Base-by-base conservation (phyloP, 2,888 invertebrate genomes). In the Drosophila niveifrons region DNA sequence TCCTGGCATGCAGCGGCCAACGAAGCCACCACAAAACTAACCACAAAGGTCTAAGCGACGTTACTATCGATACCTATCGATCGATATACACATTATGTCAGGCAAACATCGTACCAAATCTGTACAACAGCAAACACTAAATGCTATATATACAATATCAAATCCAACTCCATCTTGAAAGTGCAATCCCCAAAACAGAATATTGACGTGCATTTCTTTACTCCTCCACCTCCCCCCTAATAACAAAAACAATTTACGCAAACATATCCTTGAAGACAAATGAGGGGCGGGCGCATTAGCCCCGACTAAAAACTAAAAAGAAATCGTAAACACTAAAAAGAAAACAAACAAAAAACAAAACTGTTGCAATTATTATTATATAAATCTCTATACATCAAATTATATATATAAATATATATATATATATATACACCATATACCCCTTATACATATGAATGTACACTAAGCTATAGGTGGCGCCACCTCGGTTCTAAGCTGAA, bases 301-400 rank as follows among this genome's bases (percentile, higher is more conserved):
- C 65, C 46, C 51, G 47, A 9, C 51, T 43, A 9, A 29, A 46
- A 72, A 43, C 23, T 36, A 50, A 34, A 53, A 46, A 34, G 13
- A 39, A 39, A 39, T 13, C n/a, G n/a, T 39, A 39, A 39, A 39
- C n/a, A 13, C 39, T 39, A 41, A 50, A 36, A 17, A 44, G 11
- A 51, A 62, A 53, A 72, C 50, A 11, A 50, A 50, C 63, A 8
- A 6, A 41, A 41, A 41, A 36, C n/a, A 36, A 66, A 80, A 64
- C 61, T 84, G 78, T 81, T 82, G 85, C 88, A 78, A 78, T 75
- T 78, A 87, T 72, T 87, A 82, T 84, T 84, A 81, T 81, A 83
- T 72, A 80, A 65, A 63, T 64, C 36, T 66, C 63, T 63, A 71
- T 41, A 41, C 39, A 41, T 41, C 13, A 62, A 59, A 61, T 36